Evolutionary conservation across 35 echinoderm and acorn worm genomes (phyloP), one percentile per base, ranked within the genome.

Genomic region (Heliocidaris tuberculata): DNA sequence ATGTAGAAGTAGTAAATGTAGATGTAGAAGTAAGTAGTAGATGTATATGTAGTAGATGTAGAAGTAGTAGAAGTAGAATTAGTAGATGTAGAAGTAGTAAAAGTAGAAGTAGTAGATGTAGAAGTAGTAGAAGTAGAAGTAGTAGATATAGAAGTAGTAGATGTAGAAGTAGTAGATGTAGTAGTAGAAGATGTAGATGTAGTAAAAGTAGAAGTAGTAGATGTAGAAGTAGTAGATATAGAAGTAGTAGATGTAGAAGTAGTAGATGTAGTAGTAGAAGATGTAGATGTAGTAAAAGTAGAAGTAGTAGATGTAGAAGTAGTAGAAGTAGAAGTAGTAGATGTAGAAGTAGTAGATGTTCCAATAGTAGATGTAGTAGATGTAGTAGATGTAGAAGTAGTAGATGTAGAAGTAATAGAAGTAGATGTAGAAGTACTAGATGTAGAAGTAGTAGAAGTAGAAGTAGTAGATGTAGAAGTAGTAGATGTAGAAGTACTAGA

Each of bases 51-150:
- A 65, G 60, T 94, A 4, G 11, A 27, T 86, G 85, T 86, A 29
- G 85, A 1, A 86, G 85, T 6, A 86, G 85, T 86, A 86, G 85
- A 31, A 7, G 11, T 86, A 86, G 85, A 29, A 94, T 13, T 94
- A 61, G 93, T 94, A 65, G 59, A 56, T n/a, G 50, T 94, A 60
- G 60, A 56, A 94, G 93, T 94, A 60, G 93, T 94, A 19, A 78
- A 56, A 27, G 93, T 65, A 94, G 60, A 56, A 94, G 60, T 65
- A 94, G 48, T 94, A 65, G 93, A 59, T n/a, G n/a, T n/a, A 94
- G 31, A 59, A 65, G 93, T 94, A 85, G 93, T 60, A 86, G 85
- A 30, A 7, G 85, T 86, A 31, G 85, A 30, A 86, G 85, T n/a
- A n/a, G 93, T 94, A 47, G 93, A 78, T 0, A n/a, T n/a, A 30